phyloP scores from a whole-genome alignment of 2,888 invertebrate species.

The Drosophila eohydei region DNA sequence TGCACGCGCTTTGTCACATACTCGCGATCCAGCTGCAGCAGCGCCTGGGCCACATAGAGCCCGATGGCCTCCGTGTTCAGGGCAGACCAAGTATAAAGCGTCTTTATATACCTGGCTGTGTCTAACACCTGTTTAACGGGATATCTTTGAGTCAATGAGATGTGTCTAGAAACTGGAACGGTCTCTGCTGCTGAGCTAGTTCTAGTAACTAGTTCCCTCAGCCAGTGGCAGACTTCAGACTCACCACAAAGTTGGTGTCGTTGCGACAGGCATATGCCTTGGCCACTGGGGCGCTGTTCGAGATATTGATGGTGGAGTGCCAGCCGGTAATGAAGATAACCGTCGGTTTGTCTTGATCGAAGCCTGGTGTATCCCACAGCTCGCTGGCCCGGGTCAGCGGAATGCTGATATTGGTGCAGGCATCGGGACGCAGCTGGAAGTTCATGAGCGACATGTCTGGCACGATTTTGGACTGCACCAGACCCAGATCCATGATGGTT shows the following conservation, averaged over 20 bases:
- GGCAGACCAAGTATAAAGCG: conserved; percentile 13
- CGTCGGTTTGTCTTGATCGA: conserved; percentile 7
- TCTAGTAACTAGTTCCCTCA: background rate
- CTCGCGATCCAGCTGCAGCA: conserved; percentile 13
- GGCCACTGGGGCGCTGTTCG: conserved; percentile 14
- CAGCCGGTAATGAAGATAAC: conserved; percentile 19
- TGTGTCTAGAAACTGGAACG: background rate
- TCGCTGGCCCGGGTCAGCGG: conserved; percentile 10
- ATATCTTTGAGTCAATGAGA: background rate
- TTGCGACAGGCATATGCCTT: conserved; percentile 20
- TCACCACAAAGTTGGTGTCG: conserved; percentile 21
- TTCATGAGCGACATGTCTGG: conserved; percentile 13
- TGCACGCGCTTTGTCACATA: conserved; percentile 8
- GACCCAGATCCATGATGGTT: conserved; percentile 16
- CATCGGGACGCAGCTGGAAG: conserved; percentile 16
- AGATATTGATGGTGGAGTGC: background rate
- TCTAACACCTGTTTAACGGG: conserved; percentile 4
- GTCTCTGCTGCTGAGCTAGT: background rate
- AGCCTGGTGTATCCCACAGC: conserved; percentile 11
- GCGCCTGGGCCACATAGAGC: conserved; percentile 16
- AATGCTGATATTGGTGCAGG: conserved; percentile 11
- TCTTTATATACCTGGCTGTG: conserved; percentile 2
- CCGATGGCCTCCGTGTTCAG: conserved; percentile 18
- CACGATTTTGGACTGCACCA: conserved; percentile 5
- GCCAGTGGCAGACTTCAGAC: background rate